These are phyloP conservation scores for Leuctra nigra DNA, from an alignment of 2,888 invertebrate genomes.

Conservation along the genomic window DNA sequence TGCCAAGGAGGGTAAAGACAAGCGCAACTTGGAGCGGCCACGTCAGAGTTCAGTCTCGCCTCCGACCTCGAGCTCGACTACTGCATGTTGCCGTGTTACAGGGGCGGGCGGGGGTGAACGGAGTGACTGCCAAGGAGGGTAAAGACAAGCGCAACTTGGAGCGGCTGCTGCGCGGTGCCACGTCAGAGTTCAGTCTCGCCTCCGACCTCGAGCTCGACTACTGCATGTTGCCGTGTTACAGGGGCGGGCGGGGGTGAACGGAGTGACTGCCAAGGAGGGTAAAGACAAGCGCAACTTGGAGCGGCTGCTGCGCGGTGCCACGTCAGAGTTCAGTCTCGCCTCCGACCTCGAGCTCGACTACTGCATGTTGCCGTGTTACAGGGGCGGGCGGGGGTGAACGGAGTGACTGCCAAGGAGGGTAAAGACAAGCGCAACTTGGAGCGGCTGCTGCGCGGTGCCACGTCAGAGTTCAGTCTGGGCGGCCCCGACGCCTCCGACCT, in stretches of 20 bases:
- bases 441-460: constrained; percentile 49
- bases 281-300: constrained; percentile 74
- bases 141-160: constrained; percentile 74
- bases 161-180: constrained; percentile 49
- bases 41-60: constrained; percentile 72
- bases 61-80: constrained; percentile 78
- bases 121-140: too few relatives aligned
- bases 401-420: constrained; percentile 63
- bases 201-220: constrained; percentile 78
- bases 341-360: constrained; percentile 78
- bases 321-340: constrained; percentile 72
- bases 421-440: constrained; percentile 74
- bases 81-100: too few relatives aligned
- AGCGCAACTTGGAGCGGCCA: constrained; percentile 59
- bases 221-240: too few relatives aligned
- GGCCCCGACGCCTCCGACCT: constrained; percentile 67
- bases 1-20: constrained; percentile 77
- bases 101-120: too few relatives aligned
- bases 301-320: constrained; percentile 49
- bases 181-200: constrained; percentile 72
- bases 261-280: constrained; percentile 63
- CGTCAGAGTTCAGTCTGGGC: constrained; percentile 68
- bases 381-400: constrained; percentile 64
- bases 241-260: constrained; percentile 62
- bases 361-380: too few relatives aligned